Evolutionary conservation across 2,113 vertebrate genomes (phyloP), one percentile per base, ranked within the genome.

Genomic region (Cololabis saira): DNA sequence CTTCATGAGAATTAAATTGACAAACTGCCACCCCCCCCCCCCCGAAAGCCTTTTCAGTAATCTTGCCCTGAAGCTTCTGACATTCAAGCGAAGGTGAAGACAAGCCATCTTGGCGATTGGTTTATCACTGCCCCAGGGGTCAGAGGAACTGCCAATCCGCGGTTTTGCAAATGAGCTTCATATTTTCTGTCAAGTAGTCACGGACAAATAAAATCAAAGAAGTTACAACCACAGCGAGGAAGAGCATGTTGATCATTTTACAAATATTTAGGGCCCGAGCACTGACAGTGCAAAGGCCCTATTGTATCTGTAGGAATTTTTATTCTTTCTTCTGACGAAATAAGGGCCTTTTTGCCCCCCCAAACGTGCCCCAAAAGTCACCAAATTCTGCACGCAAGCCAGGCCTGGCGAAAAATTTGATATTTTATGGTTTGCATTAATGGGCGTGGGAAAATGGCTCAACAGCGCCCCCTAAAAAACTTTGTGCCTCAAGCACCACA

Each of bases 1-100:
- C 81, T 85, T 84, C 78, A 86, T 89, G 80, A 78, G 81, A 87
- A 84, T 84, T 65, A 88, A 84, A 86, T 80, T 74, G 77, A 89
- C 71, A 62, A 87, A 86, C 66, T 70, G 64, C 56, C 74, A 83
- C 63, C 67, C 61, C 58, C 22, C 19, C 9, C 63, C 67, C 61
- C 58, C 22, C 19, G 5, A 73, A 81, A 88, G 74, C 71, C 63
- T 65, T 77, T 43, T 11, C 44, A 24, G 83, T 87, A 85, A 85
- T 87, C 80, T 70, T 76, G 71, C 78, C 86, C 86, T 52, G 56
- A 72, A 90, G 90, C 82, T 50, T 66, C 81, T 86, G 78, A 84
- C 84, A 87, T 78, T 82, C 76, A 82, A 52, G 74, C 67, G 82
- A 81, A 83, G 81, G 80, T 89, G 71, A 83, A 83, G 62, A 72